A percentile compares a stretch with the other conserved stretches of the same genome.
phyloP scores from a whole-genome alignment of 1,140 invertebrate species.

The Agrilus planipennis region DNA sequence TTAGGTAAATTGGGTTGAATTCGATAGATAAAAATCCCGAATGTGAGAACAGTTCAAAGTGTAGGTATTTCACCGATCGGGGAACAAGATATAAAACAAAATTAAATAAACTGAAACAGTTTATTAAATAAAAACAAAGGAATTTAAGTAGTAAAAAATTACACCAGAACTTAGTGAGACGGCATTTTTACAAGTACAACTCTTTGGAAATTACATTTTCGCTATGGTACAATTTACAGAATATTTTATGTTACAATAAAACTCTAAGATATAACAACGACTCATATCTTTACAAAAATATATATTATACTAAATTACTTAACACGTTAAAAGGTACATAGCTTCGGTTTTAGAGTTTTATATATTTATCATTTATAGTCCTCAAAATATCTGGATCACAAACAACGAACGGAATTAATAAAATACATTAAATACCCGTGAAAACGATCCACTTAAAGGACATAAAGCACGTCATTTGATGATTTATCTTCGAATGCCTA shows the following conservation, averaged over 20 bases:
- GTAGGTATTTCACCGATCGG: too few relatives aligned
- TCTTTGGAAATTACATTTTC: conserved; percentile 30
- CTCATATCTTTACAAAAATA: conserved; percentile 27
- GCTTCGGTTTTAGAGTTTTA: conserved; percentile 17
- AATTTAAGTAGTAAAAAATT: conserved; percentile 28
- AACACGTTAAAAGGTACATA: conserved; percentile 22
- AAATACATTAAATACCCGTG: conserved; percentile 30
- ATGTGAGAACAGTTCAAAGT: too few relatives aligned
- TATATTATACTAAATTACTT: conserved; percentile 8
- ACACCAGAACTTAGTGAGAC: conserved; percentile 17
- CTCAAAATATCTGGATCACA: conserved; percentile 30
- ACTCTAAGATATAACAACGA: conserved; percentile 24
- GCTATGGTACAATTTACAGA: conserved; percentile 21
- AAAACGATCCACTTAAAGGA: neutral
- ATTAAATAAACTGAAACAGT: conserved; percentile 4
- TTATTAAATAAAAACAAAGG: conserved; percentile 28
- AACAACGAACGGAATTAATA: conserved; percentile 31
- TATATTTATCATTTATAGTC: too few relatives aligned
- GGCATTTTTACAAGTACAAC: conserved; percentile 21
- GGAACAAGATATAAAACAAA: too few relatives aligned
- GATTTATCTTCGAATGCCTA: neutral
- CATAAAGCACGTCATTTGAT: neutral
- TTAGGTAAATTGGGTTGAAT: too few relatives aligned
- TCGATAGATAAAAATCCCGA: too few relatives aligned
- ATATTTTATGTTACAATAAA: conserved; percentile 27